Evolutionary conservation across 2,113 vertebrate species (phyloP), one percentile per base, ranked within the genome.

Genomic region (Sinocyclocheilus maitianheensis): DNA sequence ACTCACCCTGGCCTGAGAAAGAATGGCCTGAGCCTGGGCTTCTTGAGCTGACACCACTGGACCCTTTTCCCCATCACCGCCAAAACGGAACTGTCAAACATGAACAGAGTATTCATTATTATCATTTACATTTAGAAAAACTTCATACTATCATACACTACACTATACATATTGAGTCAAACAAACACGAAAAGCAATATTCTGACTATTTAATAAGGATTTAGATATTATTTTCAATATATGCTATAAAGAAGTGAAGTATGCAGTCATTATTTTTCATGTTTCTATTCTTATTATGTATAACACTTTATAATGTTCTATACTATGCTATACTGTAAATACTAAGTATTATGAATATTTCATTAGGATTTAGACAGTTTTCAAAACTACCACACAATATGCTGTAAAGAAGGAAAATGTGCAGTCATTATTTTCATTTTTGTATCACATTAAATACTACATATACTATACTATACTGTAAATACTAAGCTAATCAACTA

Each of bases 21-120:
- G 97, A 89, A 99, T 99, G 2, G 98, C 98, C 91, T 99, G 98
- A 5, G 97, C 98, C 90, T 99, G 98, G 69, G 97, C 97, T 91
- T 99, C 97, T 86, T 99, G 97, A n/a, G 97, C 97, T 0, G 98
- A 99, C 80, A 99, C 90, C 40, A 95, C 93, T 8, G 98, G 98
- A 85, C 98, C 98, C 90, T 99, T 99, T 90, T 99, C 96, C 78
- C 96, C 94, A 10, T 98, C 97, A 0, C 97, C 97, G 62, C 97
- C 97, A 6, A 98, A 99, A 40, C 97, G 97, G 92, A 99, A 99
- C 98, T 99, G 91, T 86, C 43, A 48, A 34, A 84, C 14, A 74
- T 20, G 48, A 65, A 58, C 46, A 85, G 4, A 77, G 14, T 30
- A 37, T 24, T 75, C 14, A 4, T 18, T 69, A 13, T 16, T 51